These are phyloP conservation scores for Silvanus unidentatus DNA, from an alignment of 2,888 invertebrate species.

Conservation along the genomic window DNA sequence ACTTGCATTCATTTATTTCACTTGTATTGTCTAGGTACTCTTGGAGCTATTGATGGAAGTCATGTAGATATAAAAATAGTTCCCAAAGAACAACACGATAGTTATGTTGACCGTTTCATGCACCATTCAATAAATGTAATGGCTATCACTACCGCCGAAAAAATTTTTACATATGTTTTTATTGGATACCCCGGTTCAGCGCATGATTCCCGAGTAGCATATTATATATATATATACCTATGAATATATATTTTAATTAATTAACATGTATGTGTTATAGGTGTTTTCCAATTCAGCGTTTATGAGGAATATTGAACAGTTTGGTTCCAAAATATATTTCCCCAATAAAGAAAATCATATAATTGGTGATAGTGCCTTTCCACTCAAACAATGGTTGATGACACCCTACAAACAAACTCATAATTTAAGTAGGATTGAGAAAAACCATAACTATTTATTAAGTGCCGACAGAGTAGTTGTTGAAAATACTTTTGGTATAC, in stretches of 20 bases:
- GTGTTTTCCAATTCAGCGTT: too few species aligned
- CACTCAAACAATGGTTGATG: slow-evolving; percentile 7
- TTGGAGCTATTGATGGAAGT: slow-evolving; percentile 17
- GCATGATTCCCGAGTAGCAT: slow-evolving; percentile 19
- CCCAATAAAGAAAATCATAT: slow-evolving; percentile 1
- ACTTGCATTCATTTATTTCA: too few species aligned
- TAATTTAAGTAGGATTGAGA: background rate
- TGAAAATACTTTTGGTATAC: slow-evolving; percentile 7
- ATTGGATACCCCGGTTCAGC: slow-evolving; percentile 19
- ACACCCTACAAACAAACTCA: slow-evolving; percentile 1
- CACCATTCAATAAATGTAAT: slow-evolving; percentile 19
- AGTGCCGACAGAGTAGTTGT: slow-evolving; percentile 6
- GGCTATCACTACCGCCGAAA: slow-evolving; percentile 14
- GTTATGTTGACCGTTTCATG: slow-evolving; percentile 15
- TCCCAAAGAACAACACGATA: slow-evolving; percentile 16
- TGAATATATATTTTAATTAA: too few species aligned
- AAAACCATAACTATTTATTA: background rate
- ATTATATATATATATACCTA: too few species aligned
- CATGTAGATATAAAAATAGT: slow-evolving; percentile 16
- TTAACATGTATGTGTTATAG: too few species aligned
- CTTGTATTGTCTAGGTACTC: slow-evolving; percentile 11
- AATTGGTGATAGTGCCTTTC: slow-evolving; percentile 9
- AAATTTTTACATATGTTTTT: slow-evolving; percentile 17
- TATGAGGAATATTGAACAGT: too few species aligned
- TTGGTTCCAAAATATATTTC: too few species aligned